These are phyloP conservation scores for Junonia oenone DNA, from an alignment of 2,888 invertebrate species.

Conservation along the genomic window DNA sequence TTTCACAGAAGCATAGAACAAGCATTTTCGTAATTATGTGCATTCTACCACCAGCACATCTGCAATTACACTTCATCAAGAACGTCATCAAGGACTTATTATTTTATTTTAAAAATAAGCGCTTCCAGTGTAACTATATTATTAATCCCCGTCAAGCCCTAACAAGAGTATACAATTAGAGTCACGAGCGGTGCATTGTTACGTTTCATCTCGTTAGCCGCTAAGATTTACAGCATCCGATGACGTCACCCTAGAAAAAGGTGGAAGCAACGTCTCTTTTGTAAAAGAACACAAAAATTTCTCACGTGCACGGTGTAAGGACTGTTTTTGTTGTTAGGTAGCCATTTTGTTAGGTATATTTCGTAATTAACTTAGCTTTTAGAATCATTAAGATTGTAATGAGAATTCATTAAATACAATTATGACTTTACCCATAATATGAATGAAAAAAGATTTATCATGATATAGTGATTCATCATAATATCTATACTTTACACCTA, in stretches of 20 bases:
- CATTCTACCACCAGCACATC: too few species aligned
- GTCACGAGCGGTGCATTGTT: conserved; percentile 22
- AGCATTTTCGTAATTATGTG: too few species aligned
- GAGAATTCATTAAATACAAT: too few species aligned
- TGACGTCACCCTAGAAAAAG: conserved; percentile 10
- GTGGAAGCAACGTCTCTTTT: conserved; percentile 1
- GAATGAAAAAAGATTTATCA: too few species aligned
- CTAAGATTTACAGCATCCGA: conserved; percentile 23
- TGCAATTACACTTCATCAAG: too few species aligned
- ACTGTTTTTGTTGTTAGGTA: background rate
- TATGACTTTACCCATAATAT: too few species aligned
- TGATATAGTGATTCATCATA: too few species aligned
- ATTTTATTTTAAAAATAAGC: background rate
- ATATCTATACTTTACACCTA: too few species aligned
- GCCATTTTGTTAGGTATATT: background rate
- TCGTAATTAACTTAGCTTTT: too few species aligned
- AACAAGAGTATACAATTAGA: conserved; percentile 27
- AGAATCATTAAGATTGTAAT: too few species aligned
- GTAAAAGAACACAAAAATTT: background rate
- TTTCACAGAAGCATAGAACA: too few species aligned
- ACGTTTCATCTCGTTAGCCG: conserved; percentile 23
- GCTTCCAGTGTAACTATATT: background rate
- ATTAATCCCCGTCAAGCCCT: conserved; percentile 7
- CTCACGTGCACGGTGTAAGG: background rate
- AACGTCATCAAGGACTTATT: too few species aligned